Evolutionary conservation across 1,140 invertebrate species (phyloP), one percentile per base, ranked within the genome.

Genomic region (Neodiprion pinetum): DNA sequence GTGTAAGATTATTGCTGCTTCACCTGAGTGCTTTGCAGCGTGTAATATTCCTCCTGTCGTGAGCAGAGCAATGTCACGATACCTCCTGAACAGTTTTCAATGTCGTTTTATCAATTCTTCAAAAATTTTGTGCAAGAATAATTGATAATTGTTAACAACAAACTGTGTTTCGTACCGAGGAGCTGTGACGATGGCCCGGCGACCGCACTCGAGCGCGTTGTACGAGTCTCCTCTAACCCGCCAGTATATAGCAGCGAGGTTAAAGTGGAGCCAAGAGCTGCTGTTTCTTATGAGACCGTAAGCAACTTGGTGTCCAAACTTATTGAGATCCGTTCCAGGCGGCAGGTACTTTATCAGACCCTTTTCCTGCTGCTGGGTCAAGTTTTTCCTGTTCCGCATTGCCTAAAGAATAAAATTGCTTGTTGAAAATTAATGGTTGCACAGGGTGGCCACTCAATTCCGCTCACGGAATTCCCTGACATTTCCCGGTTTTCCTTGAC

Each of bases 171-270:
- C n/a, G 11, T 61, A 61, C 53, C 53, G 11, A 50, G 95, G 94
- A 70, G 94, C 93, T 87, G 92, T 93, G 84, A 95, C 91, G 11
- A 96, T 89, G 48, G 96, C 94, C 79, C 95, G 85, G 17, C 95
- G 89, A 21, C 93, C 91, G 88, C 96, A 97, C 82, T 97, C 95
- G 70, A 97, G 87, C 10, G 95, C 95, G 83, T 94, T 92, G 48
- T 91, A 90, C 9, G 94, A 92, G 83, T 96, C 91, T 47, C 96
- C 96, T 81, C 92, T 92, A 1, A 95, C 92, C 71, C 95, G 90
- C 96, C 95, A 97, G 88, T 95, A 97, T 73, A 96, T 92, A 14
- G 95, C 92, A 67, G 94, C 95, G 81, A 97, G 89, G 83, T 96
- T 95, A 81, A 96, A 94, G 82, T 96, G 92, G 21, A 96, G 89